Percentiles rank a stretch among this genome's conserved stretches.
These are phyloP conservation scores for Semicossyphus pulcher DNA, from an alignment of 2,113 vertebrate genomes.

Conservation along the genomic window DNA sequence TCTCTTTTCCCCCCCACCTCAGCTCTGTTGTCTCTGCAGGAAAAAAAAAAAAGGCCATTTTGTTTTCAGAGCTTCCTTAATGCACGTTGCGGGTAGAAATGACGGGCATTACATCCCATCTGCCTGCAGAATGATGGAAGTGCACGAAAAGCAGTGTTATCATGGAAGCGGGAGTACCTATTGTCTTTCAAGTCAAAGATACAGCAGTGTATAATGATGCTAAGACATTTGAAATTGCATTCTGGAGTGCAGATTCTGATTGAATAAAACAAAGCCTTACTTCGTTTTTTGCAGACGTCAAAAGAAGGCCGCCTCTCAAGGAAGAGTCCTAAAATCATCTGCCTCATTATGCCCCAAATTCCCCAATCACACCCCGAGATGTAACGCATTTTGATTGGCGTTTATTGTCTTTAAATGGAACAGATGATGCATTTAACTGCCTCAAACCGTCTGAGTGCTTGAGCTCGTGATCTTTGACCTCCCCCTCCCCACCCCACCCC, in stretches of 20 bases:
- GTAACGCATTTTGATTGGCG: constrained; percentile 30
- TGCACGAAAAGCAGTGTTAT: constrained; percentile 22
- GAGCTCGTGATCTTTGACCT: constrained; percentile 78
- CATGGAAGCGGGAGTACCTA: constrained; percentile 26
- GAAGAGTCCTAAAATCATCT: neutral
- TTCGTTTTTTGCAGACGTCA: too few species aligned
- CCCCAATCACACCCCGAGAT: constrained; percentile 29
- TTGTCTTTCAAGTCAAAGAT: constrained; percentile 45
- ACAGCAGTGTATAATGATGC: neutral
- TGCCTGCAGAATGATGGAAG: constrained; percentile 42
- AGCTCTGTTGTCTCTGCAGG: constrained; percentile 38
- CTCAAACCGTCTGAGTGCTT: constrained; percentile 74
- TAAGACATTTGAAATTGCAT: constrained; percentile 2
- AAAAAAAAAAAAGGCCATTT: constrained; percentile 49
- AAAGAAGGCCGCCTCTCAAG: neutral
- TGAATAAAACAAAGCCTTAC: constrained; percentile 11
- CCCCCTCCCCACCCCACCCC: too few species aligned
- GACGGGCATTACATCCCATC: constrained; percentile 44
- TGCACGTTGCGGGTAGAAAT: constrained; percentile 45
- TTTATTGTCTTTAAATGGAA: constrained; percentile 72
- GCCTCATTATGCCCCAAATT: constrained; percentile 23
- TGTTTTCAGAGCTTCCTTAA: constrained; percentile 55
- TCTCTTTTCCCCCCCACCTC: neutral
- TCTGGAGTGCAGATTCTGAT: constrained; percentile 5
- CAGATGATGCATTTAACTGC: constrained; percentile 78